Evolutionary conservation across 2,797 vertebrate genomes (phyloP).

Genomic region (Malurus splendens): DNA sequence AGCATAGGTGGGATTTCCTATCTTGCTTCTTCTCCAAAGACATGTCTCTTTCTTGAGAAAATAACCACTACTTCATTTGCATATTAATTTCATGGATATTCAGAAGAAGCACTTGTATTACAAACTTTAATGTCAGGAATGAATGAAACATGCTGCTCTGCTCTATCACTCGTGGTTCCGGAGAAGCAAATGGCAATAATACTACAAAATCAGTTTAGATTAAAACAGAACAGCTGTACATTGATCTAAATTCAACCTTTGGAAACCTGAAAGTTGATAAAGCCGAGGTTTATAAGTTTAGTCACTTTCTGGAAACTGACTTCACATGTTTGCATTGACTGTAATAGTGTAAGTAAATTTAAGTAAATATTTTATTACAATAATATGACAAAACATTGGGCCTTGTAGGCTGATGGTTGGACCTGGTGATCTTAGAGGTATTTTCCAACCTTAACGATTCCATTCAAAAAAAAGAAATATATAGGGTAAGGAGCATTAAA

Average conservation of each 20-base stretch:
- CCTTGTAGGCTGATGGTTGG: not conserved
- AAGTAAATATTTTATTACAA: not conserved
- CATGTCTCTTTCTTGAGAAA: not conserved
- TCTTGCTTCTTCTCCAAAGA: not conserved
- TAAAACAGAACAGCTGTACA: not conserved
- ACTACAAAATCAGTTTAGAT: conserved; percentile 27
- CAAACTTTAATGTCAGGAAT: not conserved
- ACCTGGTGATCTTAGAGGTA: not conserved
- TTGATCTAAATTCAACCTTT: not conserved
- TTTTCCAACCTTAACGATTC: not conserved
- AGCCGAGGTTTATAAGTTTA: not conserved
- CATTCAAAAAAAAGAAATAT: not conserved
- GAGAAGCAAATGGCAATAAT: not conserved
- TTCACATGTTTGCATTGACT: not conserved
- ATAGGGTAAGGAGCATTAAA: not conserved
- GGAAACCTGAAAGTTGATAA: not conserved
- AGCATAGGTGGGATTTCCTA: not conserved
- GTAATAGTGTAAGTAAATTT: not conserved
- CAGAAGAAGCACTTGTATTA: not conserved
- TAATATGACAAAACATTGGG: not conserved
- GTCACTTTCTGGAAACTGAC: not conserved
- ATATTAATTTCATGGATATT: conserved; percentile 8
- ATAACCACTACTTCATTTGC: not conserved
- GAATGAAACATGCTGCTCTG: not conserved
- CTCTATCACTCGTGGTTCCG: not conserved